These are phyloP conservation scores for Lasioglossum albipes DNA, from an alignment of 1,140 invertebrate genomes.

Conservation along the genomic window DNA sequence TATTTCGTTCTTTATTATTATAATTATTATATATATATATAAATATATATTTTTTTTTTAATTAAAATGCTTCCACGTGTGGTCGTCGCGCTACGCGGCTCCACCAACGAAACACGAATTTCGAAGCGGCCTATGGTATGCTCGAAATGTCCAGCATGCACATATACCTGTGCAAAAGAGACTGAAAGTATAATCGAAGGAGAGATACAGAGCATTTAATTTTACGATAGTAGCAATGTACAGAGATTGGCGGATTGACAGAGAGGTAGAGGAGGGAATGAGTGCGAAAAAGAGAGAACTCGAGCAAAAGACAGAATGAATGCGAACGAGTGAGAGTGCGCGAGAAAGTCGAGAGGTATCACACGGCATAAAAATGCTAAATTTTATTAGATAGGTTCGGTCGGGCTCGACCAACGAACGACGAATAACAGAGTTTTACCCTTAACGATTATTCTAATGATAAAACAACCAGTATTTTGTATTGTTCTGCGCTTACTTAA, in stretches of 20 bases:
- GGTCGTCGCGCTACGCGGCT: conserved; percentile 69
- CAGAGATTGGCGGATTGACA: conserved; percentile 44
- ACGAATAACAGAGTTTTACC: conserved; percentile 45
- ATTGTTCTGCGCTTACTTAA: conserved; percentile 76
- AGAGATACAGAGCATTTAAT: conserved; percentile 66
- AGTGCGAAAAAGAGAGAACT: conserved; percentile 1
- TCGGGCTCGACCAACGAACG: conserved; percentile 38
- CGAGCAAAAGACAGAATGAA: conserved; percentile 11
- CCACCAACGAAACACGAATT: conserved; percentile 72
- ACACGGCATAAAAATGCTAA: conserved; percentile 57
- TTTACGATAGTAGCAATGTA: conserved; percentile 62
- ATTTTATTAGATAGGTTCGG: conserved; percentile 51
- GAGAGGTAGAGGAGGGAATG: conserved; percentile 37
- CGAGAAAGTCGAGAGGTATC: conserved; percentile 41
- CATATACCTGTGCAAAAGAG: conserved; percentile 70
- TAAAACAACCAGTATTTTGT: conserved; percentile 76
- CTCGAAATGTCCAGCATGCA: conserved; percentile 69
- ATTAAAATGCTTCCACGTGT: conserved; percentile 73
- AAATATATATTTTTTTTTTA: conserved; percentile 56
- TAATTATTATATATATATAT: conserved; percentile 8
- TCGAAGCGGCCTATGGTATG: conserved; percentile 71
- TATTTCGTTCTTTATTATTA: conserved; percentile 7
- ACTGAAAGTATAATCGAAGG: conserved; percentile 69
- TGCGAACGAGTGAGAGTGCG: conserved; percentile 46
- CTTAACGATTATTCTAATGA: conserved; percentile 58